phyloP scores from a whole-genome alignment of 2,113 vertebrate species.

The Larimichthys polyactis region DNA sequence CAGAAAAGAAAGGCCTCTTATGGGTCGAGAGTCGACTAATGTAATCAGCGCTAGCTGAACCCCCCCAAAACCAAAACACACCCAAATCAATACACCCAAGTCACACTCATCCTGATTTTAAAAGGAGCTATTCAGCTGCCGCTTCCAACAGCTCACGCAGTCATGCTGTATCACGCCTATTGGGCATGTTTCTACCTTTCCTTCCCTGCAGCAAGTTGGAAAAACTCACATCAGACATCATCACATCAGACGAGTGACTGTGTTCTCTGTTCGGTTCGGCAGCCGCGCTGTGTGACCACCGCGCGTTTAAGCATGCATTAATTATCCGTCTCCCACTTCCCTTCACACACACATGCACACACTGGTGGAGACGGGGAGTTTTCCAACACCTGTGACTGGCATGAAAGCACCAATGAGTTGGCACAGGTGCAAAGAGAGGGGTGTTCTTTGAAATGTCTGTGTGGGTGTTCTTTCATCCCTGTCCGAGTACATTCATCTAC shows the following conservation, averaged over 20 bases:
- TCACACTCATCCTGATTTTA: slow-evolving; percentile 35
- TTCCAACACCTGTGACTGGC: slow-evolving; percentile 63
- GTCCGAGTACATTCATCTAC: neutral
- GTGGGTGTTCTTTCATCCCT: slow-evolving; percentile 14
- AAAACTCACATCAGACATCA: slow-evolving; percentile 34
- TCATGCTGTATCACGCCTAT: slow-evolving; percentile 23
- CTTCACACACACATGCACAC: slow-evolving; percentile 7
- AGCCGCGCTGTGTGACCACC: neutral
- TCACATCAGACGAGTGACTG: slow-evolving; percentile 38
- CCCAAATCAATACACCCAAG: slow-evolving; percentile 23
- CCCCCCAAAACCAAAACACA: slow-evolving; percentile 29
- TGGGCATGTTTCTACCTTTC: slow-evolving; percentile 43
- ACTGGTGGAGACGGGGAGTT: slow-evolving; percentile 32
- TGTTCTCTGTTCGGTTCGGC: slow-evolving; percentile 34
- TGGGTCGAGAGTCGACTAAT: neutral
- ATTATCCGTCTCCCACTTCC: slow-evolving; percentile 5
- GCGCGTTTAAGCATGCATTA: slow-evolving; percentile 18
- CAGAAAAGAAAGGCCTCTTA: slow-evolving; percentile 5
- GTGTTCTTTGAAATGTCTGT: slow-evolving; percentile 25
- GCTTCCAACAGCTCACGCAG: slow-evolving; percentile 1
- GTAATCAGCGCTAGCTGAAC: neutral
- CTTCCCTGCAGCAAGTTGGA: slow-evolving; percentile 18
- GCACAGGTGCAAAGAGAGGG: slow-evolving; percentile 28
- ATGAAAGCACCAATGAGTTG: slow-evolving; percentile 56
- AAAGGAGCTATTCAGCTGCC: slow-evolving; percentile 56